Evolutionary conservation across 2,888 invertebrate genomes (phyloP), one percentile per base, ranked within the genome.

Genomic region (Mythimna loreyi): DNA sequence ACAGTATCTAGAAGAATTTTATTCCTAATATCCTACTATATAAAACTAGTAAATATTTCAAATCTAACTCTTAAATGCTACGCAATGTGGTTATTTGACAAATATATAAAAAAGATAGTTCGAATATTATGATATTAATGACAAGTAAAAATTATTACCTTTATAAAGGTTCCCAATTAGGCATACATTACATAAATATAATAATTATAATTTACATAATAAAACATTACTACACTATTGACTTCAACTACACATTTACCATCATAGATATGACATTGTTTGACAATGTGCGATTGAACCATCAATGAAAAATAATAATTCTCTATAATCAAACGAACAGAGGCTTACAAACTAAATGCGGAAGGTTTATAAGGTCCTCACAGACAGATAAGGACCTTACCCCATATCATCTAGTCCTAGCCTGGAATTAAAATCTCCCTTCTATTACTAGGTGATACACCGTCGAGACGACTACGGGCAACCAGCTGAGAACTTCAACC

Each of bases 401-500:
- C 19, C 19, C 19, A 11, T 19, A n/a, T 23, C n/a, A 19, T 23
- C 8, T 28, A 28, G 5, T 57, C 28, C 19, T 11, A 19, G 9
- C 7, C 30, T 3, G 11, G 13, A 19, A 75, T 4, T 70, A 21
- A 47, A 56, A 23, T 25, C 11, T 50, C n/a, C 0, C 16, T 56
- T 56, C 9, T 50, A 3, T 64, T 84, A 88, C 21, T 86, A 99
- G 99, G 98, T 98, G 2, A 98, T 99, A 84, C 99, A 99, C 96
- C 96, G 98, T 25, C 96, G 99, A 72, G 98, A 98, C 88, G 98
- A 99, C 91, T 98, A 97, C 89, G 98, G 98, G 0, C 97, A 98
- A 28, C 98, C 98, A 0, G 96, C 98, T 0, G 98, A 98, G 92
- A 98, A 98, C 91, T 99, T 99, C 95, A 98, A 98, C 92, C 96